Conservation (phyloP, 2,888 invertebrate genomes). For the Heliconius sara region DNA sequence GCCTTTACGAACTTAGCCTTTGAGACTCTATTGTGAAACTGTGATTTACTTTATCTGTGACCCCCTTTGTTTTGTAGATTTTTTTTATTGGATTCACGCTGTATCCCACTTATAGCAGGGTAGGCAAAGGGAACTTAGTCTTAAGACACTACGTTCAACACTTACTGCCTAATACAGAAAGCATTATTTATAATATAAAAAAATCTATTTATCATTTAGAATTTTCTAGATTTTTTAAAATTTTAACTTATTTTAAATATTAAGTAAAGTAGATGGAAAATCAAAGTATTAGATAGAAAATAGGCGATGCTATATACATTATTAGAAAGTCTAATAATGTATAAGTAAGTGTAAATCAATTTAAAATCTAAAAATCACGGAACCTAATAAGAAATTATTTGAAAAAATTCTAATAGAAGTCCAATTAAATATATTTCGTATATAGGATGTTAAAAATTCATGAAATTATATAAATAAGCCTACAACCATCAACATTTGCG, state of each 20-base stretch:
- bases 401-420: neutral
- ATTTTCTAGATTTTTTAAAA: no score
- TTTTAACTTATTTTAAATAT: neutral
- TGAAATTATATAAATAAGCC: neutral
- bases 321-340: no score
- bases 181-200: no score
- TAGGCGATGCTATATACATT: no score
- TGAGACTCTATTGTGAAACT: slow-evolving; percentile 44
- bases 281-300: no score
- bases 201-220: no score
- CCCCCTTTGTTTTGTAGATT: slow-evolving; percentile 29
- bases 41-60: slow-evolving; percentile 43
- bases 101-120: neutral
- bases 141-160: neutral
- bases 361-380: no score
- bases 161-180: neutral
- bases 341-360: neutral
- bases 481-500: neutral
- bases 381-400: no score
- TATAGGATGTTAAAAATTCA: neutral
- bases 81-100: neutral
- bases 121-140: neutral
- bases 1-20: slow-evolving; percentile 54
- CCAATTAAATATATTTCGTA: neutral
- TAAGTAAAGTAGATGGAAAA: no score